Conservation (phyloP, 2,888 invertebrate genomes). For the Apocheima hispidaria region DNA sequence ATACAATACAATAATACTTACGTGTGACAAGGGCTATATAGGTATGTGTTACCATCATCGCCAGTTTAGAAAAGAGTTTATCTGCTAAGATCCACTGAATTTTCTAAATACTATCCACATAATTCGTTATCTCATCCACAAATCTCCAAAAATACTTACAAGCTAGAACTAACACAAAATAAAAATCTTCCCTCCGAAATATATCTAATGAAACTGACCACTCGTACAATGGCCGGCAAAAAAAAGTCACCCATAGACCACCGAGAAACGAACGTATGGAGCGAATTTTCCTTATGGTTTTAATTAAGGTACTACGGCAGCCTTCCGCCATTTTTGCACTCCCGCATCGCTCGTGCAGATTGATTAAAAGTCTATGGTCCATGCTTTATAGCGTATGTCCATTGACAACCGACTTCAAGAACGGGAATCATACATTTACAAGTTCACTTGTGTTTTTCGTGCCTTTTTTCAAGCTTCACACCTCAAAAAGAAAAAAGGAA, state of each 20-base stretch:
- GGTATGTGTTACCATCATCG: too few relatives aligned
- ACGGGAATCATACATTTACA: too few relatives aligned
- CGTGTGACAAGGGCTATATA: too few relatives aligned
- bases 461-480: not conserved
- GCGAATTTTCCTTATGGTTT: constrained; percentile 86
- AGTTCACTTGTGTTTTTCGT: not conserved
- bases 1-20: too few relatives aligned
- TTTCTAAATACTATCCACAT: too few relatives aligned
- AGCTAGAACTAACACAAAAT: constrained; percentile 6
- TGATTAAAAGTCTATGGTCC: constrained; percentile 86
- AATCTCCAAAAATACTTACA: not conserved
- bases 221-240: constrained; percentile 52
- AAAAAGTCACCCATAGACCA: constrained; percentile 65
- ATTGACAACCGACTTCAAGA: constrained; percentile 51
- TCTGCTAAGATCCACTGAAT: too few relatives aligned
- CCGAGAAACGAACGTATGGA: constrained; percentile 53
- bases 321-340: constrained; percentile 82
- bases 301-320: constrained; percentile 79
- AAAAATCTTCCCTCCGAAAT: constrained; percentile 19
- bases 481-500: too few relatives aligned
- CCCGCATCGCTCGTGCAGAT: constrained; percentile 83
- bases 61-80: too few relatives aligned
- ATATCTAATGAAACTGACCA: constrained; percentile 4
- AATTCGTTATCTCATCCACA: too few relatives aligned
- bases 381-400: constrained; percentile 77